phyloP scores from a whole-genome alignment of 2,888 invertebrate species.

The Caradrina kadenii region DNA sequence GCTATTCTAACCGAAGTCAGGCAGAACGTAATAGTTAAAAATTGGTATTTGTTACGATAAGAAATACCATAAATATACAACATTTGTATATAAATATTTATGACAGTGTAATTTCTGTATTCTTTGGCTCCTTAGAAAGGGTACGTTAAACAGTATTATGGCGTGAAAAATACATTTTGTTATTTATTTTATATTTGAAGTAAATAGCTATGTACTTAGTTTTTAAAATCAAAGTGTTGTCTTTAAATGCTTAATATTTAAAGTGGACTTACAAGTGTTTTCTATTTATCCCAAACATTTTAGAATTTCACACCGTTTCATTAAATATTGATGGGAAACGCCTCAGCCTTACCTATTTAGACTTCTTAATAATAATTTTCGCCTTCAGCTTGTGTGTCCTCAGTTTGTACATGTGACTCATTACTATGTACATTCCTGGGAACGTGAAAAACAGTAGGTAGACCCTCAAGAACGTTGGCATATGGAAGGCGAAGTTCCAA shows the following conservation, averaged over 20 bases:
- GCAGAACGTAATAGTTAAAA: neutral
- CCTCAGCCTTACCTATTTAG: constrained; percentile 72
- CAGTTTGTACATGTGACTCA: constrained; percentile 96
- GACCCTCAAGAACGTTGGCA: constrained; percentile 94
- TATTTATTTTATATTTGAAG: constrained; percentile 10
- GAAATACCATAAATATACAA: too few species aligned
- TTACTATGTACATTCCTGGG: constrained; percentile 94
- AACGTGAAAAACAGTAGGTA: constrained; percentile 94
- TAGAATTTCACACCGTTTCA: constrained; percentile 23
- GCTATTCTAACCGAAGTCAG: too few species aligned
- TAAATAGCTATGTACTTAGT: neutral
- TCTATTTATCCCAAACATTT: neutral
- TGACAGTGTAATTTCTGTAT: constrained; percentile 7
- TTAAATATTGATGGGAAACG: constrained; percentile 14
- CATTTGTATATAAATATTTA: too few species aligned
- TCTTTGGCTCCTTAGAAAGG: constrained; percentile 26
- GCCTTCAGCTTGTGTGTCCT: constrained; percentile 92
- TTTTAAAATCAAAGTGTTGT: constrained; percentile 4
- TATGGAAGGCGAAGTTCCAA: constrained; percentile 96
- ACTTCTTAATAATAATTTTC: constrained; percentile 85
- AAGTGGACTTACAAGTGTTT: constrained; percentile 19
- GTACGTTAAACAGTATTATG: neutral
- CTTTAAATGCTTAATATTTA: constrained; percentile 19
- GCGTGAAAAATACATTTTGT: constrained; percentile 31
- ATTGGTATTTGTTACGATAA: neutral